phyloP scores from a whole-genome alignment of 2,113 vertebrate genomes.

The Actinemys pallida region DNA sequence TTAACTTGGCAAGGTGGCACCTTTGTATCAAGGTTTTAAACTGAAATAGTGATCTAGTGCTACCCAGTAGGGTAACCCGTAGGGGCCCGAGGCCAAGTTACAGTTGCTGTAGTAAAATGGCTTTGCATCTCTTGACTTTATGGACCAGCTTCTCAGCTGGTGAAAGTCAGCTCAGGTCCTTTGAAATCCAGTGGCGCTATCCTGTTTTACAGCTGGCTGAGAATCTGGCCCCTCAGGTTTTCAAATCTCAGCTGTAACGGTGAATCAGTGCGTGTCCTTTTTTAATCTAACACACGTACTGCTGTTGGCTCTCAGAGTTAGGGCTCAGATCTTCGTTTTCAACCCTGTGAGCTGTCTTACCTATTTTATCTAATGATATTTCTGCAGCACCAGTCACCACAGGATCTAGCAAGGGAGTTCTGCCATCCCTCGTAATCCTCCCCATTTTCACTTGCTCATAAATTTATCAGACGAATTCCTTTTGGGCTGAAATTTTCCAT shows the following conservation, averaged over 20 bases:
- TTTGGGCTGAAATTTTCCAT: accelerated
- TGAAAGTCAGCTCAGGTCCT: accelerated
- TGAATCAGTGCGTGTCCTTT: not conserved
- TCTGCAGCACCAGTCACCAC: not conserved
- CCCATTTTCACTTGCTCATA: not conserved
- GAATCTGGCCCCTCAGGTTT: not conserved
- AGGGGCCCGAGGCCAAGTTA: not conserved
- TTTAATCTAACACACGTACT: accelerated
- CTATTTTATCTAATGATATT: not conserved
- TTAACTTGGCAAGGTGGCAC: not conserved
- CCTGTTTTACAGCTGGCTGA: not conserved
- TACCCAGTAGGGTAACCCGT: not conserved
- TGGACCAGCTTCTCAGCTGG: not conserved
- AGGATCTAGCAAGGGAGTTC: not conserved
- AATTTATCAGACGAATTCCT: not conserved
- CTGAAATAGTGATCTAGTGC: not conserved
- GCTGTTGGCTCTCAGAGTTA: not conserved
- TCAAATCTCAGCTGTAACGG: not conserved
- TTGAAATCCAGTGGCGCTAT: not conserved
- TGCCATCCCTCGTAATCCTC: not conserved
- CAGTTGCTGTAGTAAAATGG: not conserved
- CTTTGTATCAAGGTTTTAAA: not conserved
- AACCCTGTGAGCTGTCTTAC: not conserved
- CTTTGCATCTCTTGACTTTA: accelerated
- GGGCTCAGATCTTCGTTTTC: not conserved